Evolutionary conservation across 1,140 invertebrate genomes (phyloP), one percentile per base, ranked within the genome.

Genomic region (Druon quercuslanigerum): DNA sequence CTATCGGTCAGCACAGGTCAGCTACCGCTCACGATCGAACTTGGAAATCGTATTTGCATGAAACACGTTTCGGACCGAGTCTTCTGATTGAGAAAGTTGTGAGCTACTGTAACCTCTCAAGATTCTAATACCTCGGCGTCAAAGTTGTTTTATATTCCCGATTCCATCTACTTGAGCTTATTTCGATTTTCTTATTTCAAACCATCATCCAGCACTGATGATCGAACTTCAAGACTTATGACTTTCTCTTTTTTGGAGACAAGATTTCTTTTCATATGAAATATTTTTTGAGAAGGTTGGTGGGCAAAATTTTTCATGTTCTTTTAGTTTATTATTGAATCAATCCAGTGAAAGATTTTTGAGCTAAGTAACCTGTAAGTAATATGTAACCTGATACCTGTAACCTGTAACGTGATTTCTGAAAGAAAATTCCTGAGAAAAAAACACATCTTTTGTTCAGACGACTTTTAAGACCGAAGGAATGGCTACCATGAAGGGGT

Each of bases 31-130:
- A 77, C 73, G 78, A 73, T 79, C 76, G 75, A 84, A 84, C 82
- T 84, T 84, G 72, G 75, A 78, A 82, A 82, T 82, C 72, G 77
- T 76, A 82, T 82, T 84, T 84, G 83, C 80, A 84, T 82, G 79
- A 66, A 66, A 66, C 60, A 66, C 60, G 60, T 33, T 66, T 66
- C 60, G n/a, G 79, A 80, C 80, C 81, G 82, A 82, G 80, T 79
- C 80, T 76, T 77, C 72, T 71, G 60, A 66, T 66, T 66, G 60
- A 66, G 60, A 66, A 66, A 66, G 60, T 66, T 66, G 60, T 33
- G 14, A 66, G 40, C 60, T 66, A 16, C 60, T 40, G 25, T 66
- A n/a, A 33, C 25, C 25, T 40, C 33, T 33, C 25, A 40, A 66
- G 60, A 66, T 66, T 66, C 33, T 66, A 66, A 66, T 66, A 40